A percentile compares a stretch with the other conserved stretches of the same genome.
Evolutionary conservation across 2,797 vertebrate genomes (phyloP).

Genomic region (Streptopelia turtur): DNA sequence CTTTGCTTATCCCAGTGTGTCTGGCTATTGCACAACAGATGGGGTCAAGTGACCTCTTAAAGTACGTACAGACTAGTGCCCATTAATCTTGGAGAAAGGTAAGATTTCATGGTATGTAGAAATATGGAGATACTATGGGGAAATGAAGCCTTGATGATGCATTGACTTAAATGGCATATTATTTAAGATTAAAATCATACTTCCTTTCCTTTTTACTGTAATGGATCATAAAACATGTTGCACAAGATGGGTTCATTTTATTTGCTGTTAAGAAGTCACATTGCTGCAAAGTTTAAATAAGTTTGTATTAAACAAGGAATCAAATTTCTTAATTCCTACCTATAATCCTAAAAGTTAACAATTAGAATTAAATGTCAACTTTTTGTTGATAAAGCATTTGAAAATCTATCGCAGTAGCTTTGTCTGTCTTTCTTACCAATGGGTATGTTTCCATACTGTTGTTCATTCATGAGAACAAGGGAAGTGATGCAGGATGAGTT

Average conservation of each 20-base stretch:
- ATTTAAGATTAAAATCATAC: constrained; percentile 55
- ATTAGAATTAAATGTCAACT: background rate
- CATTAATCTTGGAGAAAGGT: constrained; percentile 37
- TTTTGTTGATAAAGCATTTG: background rate
- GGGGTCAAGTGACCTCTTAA: background rate
- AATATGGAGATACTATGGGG: background rate
- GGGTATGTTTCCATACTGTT: constrained; percentile 50
- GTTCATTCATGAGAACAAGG: constrained; percentile 77
- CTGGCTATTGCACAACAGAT: constrained; percentile 29
- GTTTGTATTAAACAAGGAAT: background rate
- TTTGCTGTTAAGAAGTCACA: background rate
- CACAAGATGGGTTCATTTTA: background rate
- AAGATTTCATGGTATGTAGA: background rate
- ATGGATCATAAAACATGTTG: constrained; percentile 20
- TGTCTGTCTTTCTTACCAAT: constrained; percentile 14
- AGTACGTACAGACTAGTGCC: background rate
- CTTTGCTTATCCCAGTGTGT: background rate
- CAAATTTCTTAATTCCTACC: background rate
- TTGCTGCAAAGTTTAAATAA: background rate
- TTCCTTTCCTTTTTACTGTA: constrained; percentile 7
- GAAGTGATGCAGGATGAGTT: constrained; percentile 74
- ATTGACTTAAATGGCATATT: constrained; percentile 22
- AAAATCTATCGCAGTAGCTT: background rate
- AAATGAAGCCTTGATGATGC: constrained; percentile 18
- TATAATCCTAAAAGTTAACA: background rate